Percentiles rank a stretch among this genome's conserved stretches.
Evolutionary conservation across 2,888 invertebrate species (phyloP).

Genomic region (Tupiocoris notatus): DNA sequence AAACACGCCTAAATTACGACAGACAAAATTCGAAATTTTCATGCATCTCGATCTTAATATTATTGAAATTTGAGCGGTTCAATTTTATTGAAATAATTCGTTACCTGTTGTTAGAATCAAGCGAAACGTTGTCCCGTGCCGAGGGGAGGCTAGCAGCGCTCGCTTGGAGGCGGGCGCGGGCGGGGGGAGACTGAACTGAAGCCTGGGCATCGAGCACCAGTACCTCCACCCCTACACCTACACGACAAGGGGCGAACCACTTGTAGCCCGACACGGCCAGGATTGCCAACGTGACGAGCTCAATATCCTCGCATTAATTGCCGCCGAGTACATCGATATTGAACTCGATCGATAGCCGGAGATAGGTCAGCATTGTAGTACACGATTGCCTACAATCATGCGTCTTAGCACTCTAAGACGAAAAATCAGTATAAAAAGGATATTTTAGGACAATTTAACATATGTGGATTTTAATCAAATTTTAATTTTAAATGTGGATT

Average conservation of each 20-base stretch:
- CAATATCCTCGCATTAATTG: slow-evolving; percentile 8
- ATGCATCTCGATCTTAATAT: too few species aligned
- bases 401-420: too few species aligned
- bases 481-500: too few species aligned
- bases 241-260: slow-evolving; percentile 10
- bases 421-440: too few species aligned
- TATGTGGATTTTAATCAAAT: too few species aligned
- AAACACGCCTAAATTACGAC: too few species aligned
- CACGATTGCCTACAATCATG: too few species aligned
- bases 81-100: background rate
- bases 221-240: background rate
- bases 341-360: too few species aligned
- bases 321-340: too few species aligned
- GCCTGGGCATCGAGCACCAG: slow-evolving; percentile 34
- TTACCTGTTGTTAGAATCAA: slow-evolving; percentile 26
- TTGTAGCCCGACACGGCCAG: slow-evolving; percentile 26
- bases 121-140: slow-evolving; percentile 13
- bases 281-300: slow-evolving; percentile 17
- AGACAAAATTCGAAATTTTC: too few species aligned
- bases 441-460: too few species aligned
- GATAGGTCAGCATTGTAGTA: too few species aligned
- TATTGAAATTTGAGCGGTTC: background rate
- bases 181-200: slow-evolving; percentile 18
- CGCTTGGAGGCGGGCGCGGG: slow-evolving; percentile 31
- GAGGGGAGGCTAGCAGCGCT: background rate